Conservation (phyloP, 2,888 invertebrate genomes). For the Pterostichus niger region DNA sequence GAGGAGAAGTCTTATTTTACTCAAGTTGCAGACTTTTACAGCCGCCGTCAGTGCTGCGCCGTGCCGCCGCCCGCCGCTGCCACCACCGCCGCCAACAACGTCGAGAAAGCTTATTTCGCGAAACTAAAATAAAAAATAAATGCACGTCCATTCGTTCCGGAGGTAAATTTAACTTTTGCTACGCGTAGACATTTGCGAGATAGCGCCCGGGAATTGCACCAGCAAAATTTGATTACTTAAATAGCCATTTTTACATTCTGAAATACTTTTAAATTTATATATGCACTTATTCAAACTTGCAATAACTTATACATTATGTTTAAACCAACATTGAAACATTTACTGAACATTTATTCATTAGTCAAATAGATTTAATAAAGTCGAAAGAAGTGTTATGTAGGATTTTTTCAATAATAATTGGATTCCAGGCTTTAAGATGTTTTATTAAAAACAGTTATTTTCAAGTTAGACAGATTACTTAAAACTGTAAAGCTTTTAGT, state of each 20-base stretch:
- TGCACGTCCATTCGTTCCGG: constrained; percentile 63
- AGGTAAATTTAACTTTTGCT: constrained; percentile 65
- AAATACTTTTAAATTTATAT: background rate
- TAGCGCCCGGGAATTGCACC: constrained; percentile 6
- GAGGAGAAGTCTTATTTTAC: constrained; percentile 66
- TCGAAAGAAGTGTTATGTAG: no score
- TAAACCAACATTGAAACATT: no score
- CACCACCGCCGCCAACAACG: constrained; percentile 39
- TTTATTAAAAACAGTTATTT: no score
- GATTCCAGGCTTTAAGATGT: no score
- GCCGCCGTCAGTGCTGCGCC: constrained; percentile 32
- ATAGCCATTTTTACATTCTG: no score
- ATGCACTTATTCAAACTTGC: background rate
- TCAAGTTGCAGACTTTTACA: constrained; percentile 66
- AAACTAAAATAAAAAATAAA: constrained; percentile 65
- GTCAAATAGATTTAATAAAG: no score
- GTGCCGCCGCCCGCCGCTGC: constrained; percentile 3
- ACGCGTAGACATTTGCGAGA: constrained; percentile 8
- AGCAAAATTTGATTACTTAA: constrained; percentile 34
- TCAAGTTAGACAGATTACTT: no score
- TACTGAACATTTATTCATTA: no score
- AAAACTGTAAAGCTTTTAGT: no score
- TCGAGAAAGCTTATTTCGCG: constrained; percentile 61
- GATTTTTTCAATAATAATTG: no score
- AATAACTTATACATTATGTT: no score